These are phyloP conservation scores for Gila orcuttii DNA, from an alignment of 2,113 vertebrate genomes.

Conservation along the genomic window DNA sequence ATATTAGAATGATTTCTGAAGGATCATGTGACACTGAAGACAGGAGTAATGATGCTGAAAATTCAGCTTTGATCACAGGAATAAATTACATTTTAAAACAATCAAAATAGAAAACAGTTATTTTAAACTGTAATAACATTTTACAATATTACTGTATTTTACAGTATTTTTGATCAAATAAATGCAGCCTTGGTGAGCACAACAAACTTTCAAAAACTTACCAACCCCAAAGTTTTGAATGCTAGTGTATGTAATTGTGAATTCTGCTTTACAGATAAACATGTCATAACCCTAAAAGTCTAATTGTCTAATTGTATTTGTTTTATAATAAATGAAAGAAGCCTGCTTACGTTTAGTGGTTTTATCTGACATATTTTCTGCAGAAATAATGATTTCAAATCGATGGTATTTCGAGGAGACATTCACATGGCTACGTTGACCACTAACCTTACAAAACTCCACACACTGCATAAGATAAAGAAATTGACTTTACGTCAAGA, in stretches of 20 bases:
- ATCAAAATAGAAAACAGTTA: too few species aligned
- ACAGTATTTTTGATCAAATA: too few species aligned
- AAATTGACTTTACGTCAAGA: neutral
- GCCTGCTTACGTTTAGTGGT: neutral
- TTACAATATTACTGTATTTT: too few species aligned
- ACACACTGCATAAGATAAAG: slow-evolving; percentile 8
- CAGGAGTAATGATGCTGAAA: too few species aligned
- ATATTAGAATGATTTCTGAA: too few species aligned
- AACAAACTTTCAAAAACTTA: too few species aligned
- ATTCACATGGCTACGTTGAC: neutral
- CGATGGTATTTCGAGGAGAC: neutral
- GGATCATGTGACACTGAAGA: too few species aligned
- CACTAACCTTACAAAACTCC: slow-evolving; percentile 4
- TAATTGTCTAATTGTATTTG: neutral
- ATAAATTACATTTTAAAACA: too few species aligned
- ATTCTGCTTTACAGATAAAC: neutral
- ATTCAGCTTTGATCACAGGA: too few species aligned
- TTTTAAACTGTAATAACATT: too few species aligned
- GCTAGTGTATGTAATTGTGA: neutral
- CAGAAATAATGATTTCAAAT: neutral
- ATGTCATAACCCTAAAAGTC: neutral
- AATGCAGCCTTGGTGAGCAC: too few species aligned
- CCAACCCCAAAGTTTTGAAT: too few species aligned
- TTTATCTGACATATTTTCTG: neutral
- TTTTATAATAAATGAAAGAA: neutral